A percentile compares a stretch with the other conserved stretches of the same genome.
Evolutionary conservation across 2,797 vertebrate genomes (phyloP).

Genomic region (Vespertilio murinus): DNA sequence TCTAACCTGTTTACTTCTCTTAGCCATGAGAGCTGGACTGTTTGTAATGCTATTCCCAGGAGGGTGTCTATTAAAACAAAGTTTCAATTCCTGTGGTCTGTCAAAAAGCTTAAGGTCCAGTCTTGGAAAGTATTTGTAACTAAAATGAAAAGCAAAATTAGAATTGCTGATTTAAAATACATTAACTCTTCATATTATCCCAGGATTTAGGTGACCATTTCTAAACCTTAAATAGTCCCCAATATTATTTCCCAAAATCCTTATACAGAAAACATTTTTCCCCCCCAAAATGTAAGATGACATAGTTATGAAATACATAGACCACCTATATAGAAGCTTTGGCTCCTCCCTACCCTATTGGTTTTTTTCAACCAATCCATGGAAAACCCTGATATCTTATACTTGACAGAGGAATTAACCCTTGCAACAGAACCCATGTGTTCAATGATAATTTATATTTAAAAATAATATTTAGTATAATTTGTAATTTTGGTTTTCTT

Average conservation of each 20-base stretch:
- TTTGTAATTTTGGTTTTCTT: conserved; percentile 36
- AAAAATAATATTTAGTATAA: conserved; percentile 13
- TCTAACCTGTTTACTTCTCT: conserved; percentile 96
- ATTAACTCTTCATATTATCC: conserved; percentile 10
- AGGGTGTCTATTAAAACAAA: conserved; percentile 88
- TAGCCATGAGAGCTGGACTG: conserved; percentile 95
- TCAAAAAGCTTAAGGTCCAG: conserved; percentile 93
- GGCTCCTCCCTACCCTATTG: not conserved
- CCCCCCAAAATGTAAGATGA: not conserved
- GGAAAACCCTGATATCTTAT: conserved; percentile 16
- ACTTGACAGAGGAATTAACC: conserved; percentile 23
- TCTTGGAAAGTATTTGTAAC: conserved; percentile 94
- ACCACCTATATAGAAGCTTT: not conserved
- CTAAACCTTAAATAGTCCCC: conserved; percentile 26
- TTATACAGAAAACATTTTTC: not conserved
- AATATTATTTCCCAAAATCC: conserved; percentile 33
- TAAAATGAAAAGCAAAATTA: conserved; percentile 80
- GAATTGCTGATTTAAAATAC: conserved; percentile 65
- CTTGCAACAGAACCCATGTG: conserved; percentile 24
- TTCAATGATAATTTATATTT: conserved; percentile 26
- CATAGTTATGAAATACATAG: not conserved
- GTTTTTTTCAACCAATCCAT: conserved; percentile 40
- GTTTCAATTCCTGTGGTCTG: conserved; percentile 89
- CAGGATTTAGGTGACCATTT: conserved; percentile 44
- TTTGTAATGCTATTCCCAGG: conserved; percentile 90